These are phyloP conservation scores for Antechinus stuartii DNA, from an alignment of 2,113 vertebrate species.

Conservation along the genomic window DNA sequence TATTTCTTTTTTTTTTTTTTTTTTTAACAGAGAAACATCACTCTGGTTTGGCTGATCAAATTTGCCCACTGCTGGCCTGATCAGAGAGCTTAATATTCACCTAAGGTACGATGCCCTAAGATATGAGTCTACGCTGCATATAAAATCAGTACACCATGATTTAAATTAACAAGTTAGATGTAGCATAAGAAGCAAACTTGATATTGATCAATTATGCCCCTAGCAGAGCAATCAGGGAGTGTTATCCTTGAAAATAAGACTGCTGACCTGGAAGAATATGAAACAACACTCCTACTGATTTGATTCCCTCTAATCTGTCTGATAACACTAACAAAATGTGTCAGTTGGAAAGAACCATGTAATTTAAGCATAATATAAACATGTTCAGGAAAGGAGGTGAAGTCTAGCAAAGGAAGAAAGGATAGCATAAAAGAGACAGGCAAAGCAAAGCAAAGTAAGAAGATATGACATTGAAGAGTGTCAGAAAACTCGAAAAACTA, in stretches of 20 bases:
- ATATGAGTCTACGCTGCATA: constrained; percentile 21
- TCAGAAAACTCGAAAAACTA: constrained; percentile 42
- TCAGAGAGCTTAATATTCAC: constrained; percentile 47
- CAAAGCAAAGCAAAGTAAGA: not conserved
- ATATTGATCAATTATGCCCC: constrained; percentile 88
- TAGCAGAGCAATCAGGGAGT: constrained; percentile 90
- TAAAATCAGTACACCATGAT: constrained; percentile 54
- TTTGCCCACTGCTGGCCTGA: not conserved
- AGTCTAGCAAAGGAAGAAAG: constrained; percentile 66
- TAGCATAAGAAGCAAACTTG: constrained; percentile 39
- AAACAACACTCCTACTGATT: constrained; percentile 86
- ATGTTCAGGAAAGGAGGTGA: constrained; percentile 52
- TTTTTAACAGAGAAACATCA: constrained; percentile 7
- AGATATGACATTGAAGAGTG: constrained; percentile 56
- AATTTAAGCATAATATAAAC: constrained; percentile 69
- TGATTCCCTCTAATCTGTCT: constrained; percentile 83
- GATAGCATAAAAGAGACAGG: constrained; percentile 20
- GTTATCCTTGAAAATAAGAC: constrained; percentile 87
- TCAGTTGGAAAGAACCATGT: constrained; percentile 82
- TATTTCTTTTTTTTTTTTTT: constrained; percentile 28
- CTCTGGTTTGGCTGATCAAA: constrained; percentile 46
- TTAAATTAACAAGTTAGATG: constrained; percentile 58
- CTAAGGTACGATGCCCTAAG: constrained; percentile 4
- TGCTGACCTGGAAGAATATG: constrained; percentile 91
- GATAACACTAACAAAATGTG: constrained; percentile 87